phyloP scores from a whole-genome alignment of 2,888 invertebrate species.

The Cistogaster globosa region DNA sequence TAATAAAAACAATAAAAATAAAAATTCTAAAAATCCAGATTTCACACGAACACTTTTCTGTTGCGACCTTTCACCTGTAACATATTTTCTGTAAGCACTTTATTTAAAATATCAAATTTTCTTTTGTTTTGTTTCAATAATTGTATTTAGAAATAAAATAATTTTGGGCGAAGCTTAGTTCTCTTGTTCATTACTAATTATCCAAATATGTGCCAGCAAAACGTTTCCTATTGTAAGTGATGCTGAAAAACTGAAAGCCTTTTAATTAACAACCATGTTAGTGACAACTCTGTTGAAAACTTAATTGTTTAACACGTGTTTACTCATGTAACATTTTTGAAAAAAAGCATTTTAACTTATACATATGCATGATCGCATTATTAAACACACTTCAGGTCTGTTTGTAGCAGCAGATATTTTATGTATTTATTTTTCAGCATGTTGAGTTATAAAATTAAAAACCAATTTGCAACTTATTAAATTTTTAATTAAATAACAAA shows the following conservation, averaged over 20 bases:
- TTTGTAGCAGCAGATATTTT: conserved; percentile 3
- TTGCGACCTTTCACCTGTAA: not conserved
- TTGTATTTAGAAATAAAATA: conserved; percentile 40
- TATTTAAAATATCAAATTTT: conserved; percentile 15
- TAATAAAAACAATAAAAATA: no score
- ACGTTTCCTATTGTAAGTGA: not conserved
- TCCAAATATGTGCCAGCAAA: not conserved
- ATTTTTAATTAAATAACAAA: conserved; percentile 53
- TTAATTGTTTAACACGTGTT: not conserved
- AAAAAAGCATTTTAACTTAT: not conserved
- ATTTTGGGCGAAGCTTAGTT: not conserved
- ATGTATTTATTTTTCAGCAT: conserved; percentile 18
- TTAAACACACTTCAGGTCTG: not conserved
- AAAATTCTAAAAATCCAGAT: no score
- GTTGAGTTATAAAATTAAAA: conserved; percentile 40
- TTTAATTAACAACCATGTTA: not conserved
- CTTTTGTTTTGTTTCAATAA: conserved; percentile 44
- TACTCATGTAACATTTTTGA: not conserved
- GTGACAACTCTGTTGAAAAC: not conserved
- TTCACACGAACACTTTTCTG: not conserved
- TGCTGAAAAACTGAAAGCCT: not conserved
- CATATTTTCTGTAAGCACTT: conserved; percentile 3
- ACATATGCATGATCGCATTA: no score
- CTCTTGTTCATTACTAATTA: conserved; percentile 16
- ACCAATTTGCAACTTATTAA: conserved; percentile 65